Conservation (phyloP, 1,140 invertebrate species). For the Drosophila nigromelanica region DNA sequence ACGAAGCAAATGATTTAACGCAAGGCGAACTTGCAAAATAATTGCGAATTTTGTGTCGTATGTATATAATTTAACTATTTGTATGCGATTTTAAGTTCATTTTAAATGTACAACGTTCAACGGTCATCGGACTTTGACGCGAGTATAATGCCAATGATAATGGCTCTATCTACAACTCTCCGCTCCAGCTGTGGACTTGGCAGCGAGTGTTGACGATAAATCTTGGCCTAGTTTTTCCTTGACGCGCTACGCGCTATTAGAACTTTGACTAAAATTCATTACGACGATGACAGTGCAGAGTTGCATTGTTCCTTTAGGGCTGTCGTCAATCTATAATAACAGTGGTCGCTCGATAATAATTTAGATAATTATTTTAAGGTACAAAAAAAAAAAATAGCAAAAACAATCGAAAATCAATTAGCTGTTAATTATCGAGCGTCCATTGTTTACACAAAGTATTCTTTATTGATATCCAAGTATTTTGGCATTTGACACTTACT, state of each 20-base stretch:
- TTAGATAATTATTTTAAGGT: no score
- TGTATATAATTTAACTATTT: slow-evolving; percentile 64
- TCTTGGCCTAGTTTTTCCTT: slow-evolving; percentile 58
- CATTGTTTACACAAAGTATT: no score
- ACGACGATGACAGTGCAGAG: not conserved
- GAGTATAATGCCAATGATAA: slow-evolving; percentile 53
- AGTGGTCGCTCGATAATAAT: no score
- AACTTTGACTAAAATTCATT: slow-evolving; percentile 32
- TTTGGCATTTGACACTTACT: slow-evolving; percentile 54
- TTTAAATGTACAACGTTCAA: slow-evolving; percentile 55
- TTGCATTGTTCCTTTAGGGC: no score
- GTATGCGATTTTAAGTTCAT: slow-evolving; percentile 47
- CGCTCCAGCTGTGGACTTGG: slow-evolving; percentile 45
- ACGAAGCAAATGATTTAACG: not conserved
- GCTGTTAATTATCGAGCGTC: no score
- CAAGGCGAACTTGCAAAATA: slow-evolving; percentile 24
- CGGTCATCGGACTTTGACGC: slow-evolving; percentile 56
- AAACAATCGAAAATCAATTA: no score
- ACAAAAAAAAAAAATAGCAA: no score
- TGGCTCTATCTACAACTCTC: slow-evolving; percentile 16
- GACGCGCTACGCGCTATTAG: slow-evolving; percentile 12
- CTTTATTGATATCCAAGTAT: not conserved
- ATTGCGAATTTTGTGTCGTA: slow-evolving; percentile 32
- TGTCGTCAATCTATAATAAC: no score
- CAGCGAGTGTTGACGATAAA: slow-evolving; percentile 57